Base-by-base conservation (phyloP, 1,140 invertebrate species). In the Apis dorsata region DNA sequence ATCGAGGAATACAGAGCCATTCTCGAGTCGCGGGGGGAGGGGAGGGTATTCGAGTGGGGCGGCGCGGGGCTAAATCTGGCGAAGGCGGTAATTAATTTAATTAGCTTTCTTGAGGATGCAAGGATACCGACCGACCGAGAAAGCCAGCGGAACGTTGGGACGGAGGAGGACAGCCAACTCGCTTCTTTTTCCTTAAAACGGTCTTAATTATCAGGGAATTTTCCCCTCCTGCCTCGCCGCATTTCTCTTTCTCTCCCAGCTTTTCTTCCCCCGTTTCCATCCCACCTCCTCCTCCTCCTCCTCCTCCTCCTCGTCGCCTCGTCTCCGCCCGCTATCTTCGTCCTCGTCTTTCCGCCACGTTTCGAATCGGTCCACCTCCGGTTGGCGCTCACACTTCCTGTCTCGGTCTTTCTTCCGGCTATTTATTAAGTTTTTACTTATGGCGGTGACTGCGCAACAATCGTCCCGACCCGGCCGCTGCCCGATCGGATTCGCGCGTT, bases 41-140 rank as follows among this genome's bases (percentile, higher is more conserved):
- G 34, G 34, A 28, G 28, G 28, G 34, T 34, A 34, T 34, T 34
- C 34, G 34, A 73, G 83, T 53, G 75, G 68, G 60, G 73, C 63
- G 69, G 81, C 65, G 49, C 34, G 83, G 82, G 83, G 90, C 79
- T 83, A 90, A 92, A 91, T 92, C 90, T 90, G 89, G 87, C 82
- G 80, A 77, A 84, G 79, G 79, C 88, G 91, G 92, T 93, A 93
- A 93, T 92, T 93, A 93, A 93, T 93, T 93, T 93, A 93, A 93
- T 93, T 93, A 93, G 90, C 91, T 91, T 92, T 90, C 90, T 92
- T 83, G 88, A 92, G 89, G 89, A 92, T 91, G 91, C 91, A 90
- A 92, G 91, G 89, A 90, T 86, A 86, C 81, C 81, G 79, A 71
- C 63, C 85, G 69, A 79, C 77, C 72, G 74, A 81, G 80, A 68